Evolutionary conservation across 2,113 vertebrate genomes (phyloP).

Genomic region (Clinocottus analis): DNA sequence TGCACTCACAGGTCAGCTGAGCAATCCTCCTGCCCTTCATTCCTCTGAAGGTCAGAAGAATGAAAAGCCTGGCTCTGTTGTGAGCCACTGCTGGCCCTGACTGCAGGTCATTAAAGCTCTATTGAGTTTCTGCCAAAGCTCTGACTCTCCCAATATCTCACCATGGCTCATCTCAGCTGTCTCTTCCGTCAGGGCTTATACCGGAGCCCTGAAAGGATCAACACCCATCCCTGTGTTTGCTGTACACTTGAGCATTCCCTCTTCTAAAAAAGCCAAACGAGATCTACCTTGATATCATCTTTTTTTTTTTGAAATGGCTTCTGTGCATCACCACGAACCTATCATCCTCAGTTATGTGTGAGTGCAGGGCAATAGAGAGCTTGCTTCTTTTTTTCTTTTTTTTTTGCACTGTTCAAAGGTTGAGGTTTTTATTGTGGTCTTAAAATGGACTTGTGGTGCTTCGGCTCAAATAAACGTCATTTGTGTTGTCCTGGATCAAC

Average conservation of each 20-base stretch:
- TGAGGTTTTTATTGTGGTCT: conserved; percentile 32
- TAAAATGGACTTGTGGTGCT: conserved; percentile 34
- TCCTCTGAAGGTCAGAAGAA: conserved; percentile 74
- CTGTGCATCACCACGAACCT: conserved; percentile 25
- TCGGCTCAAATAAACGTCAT: conserved; percentile 19
- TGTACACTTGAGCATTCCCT: conserved; percentile 38
- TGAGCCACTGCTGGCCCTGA: conserved; percentile 70
- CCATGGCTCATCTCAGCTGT: conserved; percentile 67
- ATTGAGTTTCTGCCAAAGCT: conserved; percentile 83
- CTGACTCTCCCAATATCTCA: conserved; percentile 75
- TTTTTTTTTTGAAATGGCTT: conserved; percentile 28
- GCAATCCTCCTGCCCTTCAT: conserved; percentile 55
- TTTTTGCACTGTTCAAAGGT: conserved; percentile 24
- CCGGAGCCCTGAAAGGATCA: conserved; percentile 67
- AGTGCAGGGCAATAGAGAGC: conserved; percentile 21
- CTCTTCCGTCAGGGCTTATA: conserved; percentile 71
- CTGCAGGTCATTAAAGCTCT: conserved; percentile 82
- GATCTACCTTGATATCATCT: conserved; percentile 43
- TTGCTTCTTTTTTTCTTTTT: too few species aligned
- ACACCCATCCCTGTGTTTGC: conserved; percentile 42
- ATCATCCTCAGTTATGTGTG: conserved; percentile 39
- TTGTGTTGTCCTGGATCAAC: conserved; percentile 41
- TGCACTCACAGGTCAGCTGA: conserved; percentile 48
- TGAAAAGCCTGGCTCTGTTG: conserved; percentile 62
- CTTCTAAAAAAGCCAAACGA: conserved; percentile 41